Conservation (phyloP, 2,797 vertebrate species). For the Sebastolobus alascanus region DNA sequence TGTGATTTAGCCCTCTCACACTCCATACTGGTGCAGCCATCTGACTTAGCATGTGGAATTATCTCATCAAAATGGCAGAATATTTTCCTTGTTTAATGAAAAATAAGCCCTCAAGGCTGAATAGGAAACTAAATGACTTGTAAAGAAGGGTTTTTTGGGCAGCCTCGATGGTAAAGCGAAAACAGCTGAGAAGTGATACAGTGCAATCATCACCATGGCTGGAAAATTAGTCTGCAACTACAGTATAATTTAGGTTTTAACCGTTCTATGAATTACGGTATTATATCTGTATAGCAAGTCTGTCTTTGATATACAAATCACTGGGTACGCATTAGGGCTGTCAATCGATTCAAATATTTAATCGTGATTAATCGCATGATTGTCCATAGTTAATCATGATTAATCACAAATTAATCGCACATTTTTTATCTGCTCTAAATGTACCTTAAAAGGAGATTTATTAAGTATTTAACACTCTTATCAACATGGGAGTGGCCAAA, state of each 20-base stretch:
- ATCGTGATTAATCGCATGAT: too few relatives aligned
- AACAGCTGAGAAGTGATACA: conserved; percentile 58
- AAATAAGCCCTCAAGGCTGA: conserved; percentile 50
- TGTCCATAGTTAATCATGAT: too few relatives aligned
- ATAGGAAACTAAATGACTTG: conserved; percentile 53
- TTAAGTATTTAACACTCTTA: too few relatives aligned
- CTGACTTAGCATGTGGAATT: conserved; percentile 35
- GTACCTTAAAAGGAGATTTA: too few relatives aligned
- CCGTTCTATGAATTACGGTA: conserved; percentile 3
- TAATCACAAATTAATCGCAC: too few relatives aligned
- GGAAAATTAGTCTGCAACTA: conserved; percentile 43
- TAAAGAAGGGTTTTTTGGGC: conserved; percentile 31
- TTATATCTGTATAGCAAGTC: background rate
- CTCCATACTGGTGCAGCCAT: background rate
- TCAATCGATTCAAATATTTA: too few relatives aligned
- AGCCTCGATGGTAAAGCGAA: conserved; percentile 54
- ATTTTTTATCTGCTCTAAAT: too few relatives aligned
- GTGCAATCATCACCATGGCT: conserved; percentile 38
- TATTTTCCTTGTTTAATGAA: conserved; percentile 58
- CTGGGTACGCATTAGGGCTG: background rate
- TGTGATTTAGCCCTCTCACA: conserved; percentile 11
- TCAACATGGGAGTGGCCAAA: too few relatives aligned
- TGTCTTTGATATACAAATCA: conserved; percentile 12
- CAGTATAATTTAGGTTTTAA: conserved; percentile 23
- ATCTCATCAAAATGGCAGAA: conserved; percentile 45